phyloP scores from a whole-genome alignment of 2,888 invertebrate genomes.

The Erebia aethiops region DNA sequence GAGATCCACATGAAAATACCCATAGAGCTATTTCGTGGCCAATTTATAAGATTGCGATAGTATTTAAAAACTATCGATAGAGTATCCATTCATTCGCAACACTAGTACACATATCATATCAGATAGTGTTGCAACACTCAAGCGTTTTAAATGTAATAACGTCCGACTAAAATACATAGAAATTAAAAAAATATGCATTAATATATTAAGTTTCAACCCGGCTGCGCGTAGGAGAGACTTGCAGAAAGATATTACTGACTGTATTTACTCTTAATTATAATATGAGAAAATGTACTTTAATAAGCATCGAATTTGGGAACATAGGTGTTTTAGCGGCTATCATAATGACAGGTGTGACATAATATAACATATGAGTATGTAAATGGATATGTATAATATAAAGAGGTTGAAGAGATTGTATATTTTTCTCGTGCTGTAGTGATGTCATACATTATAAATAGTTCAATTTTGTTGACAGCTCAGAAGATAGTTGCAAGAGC shows the following conservation, averaged over 20 bases:
- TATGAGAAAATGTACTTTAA: constrained; percentile 15
- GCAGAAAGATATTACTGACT: constrained; percentile 3
- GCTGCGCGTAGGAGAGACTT: constrained; percentile 32
- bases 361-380: neutral
- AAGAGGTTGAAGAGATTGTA: neutral
- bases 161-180: constrained; percentile 45
- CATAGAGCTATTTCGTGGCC: neutral
- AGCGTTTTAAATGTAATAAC: constrained; percentile 5
- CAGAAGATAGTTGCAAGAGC: no score
- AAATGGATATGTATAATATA: no score
- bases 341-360: constrained; percentile 6
- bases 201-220: constrained; percentile 34
- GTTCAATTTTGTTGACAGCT: no score
- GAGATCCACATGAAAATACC: neutral
- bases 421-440: constrained; percentile 1
- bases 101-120: neutral
- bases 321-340: constrained; percentile 8
- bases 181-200: constrained; percentile 24
- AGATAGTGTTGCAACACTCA: constrained; percentile 1
- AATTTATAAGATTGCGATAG: neutral
- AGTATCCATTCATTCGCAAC: neutral
- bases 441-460: neutral
- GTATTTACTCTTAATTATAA: constrained; percentile 10
- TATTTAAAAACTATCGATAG: neutral
- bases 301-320: constrained; percentile 23